These are phyloP conservation scores for Pangasius macronema DNA, from an alignment of 2,797 vertebrate species.

Conservation along the genomic window DNA sequence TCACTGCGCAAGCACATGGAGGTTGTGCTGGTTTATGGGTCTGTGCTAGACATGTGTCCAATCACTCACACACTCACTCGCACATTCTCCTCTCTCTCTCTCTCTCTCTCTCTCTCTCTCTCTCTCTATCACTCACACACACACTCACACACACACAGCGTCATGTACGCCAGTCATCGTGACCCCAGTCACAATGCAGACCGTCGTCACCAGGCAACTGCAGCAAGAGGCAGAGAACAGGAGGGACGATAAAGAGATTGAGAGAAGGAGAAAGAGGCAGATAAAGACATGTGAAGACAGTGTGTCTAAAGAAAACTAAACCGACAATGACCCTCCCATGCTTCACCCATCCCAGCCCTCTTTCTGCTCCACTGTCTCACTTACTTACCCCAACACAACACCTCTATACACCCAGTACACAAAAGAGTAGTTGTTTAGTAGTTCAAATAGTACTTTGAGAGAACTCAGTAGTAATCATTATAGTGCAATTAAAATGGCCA, in stretches of 20 bases:
- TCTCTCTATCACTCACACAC: not conserved
- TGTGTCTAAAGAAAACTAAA: conserved; percentile 40
- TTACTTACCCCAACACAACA: conserved; percentile 13
- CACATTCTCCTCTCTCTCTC: not conserved
- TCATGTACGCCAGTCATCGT: conserved; percentile 42
- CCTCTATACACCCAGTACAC: not conserved
- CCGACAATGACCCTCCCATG: conserved; percentile 36
- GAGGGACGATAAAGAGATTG: conserved; percentile 14
- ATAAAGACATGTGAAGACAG: conserved; percentile 39
- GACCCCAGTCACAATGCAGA: conserved; percentile 50
- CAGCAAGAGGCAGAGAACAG: conserved; percentile 35
- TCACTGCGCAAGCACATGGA: conserved; percentile 41
- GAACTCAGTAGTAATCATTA: conserved; percentile 12
- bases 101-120: not conserved
- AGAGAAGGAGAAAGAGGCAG: conserved; percentile 21
- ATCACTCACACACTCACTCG: conserved; percentile 15
- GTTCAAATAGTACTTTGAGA: not conserved
- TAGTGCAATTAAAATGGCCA: not conserved
- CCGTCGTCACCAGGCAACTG: conserved; percentile 44
- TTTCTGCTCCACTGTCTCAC: conserved; percentile 13
- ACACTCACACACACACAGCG: not conserved
- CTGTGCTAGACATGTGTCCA: conserved; percentile 43
- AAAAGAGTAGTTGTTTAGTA: not conserved
- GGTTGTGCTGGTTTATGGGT: conserved; percentile 31
- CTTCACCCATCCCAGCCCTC: conserved; percentile 5